These are phyloP conservation scores for Opisthograptis luteolata DNA, from an alignment of 2,888 invertebrate genomes.

Conservation along the genomic window DNA sequence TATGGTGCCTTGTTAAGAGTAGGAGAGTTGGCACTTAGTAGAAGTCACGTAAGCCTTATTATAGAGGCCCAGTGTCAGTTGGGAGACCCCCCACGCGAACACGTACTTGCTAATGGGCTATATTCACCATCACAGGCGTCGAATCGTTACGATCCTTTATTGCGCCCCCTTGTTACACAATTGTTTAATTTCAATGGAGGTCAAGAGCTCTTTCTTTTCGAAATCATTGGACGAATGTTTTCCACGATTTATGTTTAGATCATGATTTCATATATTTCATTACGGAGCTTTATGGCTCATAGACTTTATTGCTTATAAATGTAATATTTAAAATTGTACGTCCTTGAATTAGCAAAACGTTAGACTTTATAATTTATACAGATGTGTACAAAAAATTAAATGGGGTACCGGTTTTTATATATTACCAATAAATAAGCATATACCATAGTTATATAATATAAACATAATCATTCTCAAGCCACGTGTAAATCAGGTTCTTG, in stretches of 20 bases:
- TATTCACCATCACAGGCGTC: constrained; percentile 63
- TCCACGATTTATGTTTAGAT: constrained; percentile 13
- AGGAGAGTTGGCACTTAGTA: not conserved
- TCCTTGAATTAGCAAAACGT: constrained; percentile 1
- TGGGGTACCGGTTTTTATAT: not conserved
- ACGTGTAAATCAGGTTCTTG: not conserved
- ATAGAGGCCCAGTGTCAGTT: constrained; percentile 33
- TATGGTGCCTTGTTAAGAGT: constrained; percentile 3
- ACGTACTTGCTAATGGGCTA: constrained; percentile 69
- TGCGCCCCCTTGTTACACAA: constrained; percentile 60
- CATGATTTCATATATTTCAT: constrained; percentile 26
- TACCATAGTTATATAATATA: not conserved
- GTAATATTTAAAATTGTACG: not conserved
- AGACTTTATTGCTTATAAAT: constrained; percentile 1
- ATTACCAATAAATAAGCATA: not conserved
- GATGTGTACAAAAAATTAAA: no score
- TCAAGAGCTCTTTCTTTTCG: constrained; percentile 55
- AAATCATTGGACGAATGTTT: constrained; percentile 21
- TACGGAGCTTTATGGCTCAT: no score
- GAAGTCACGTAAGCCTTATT: constrained; percentile 42
- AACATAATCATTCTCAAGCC: not conserved
- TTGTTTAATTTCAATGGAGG: constrained; percentile 56
- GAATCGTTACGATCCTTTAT: constrained; percentile 49
- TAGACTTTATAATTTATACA: not conserved
- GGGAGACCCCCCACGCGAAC: constrained; percentile 65